A percentile compares a stretch with the other conserved stretches of the same genome.
Conservation (phyloP, 1,140 invertebrate genomes). For the Subanguina moxae region DNA sequence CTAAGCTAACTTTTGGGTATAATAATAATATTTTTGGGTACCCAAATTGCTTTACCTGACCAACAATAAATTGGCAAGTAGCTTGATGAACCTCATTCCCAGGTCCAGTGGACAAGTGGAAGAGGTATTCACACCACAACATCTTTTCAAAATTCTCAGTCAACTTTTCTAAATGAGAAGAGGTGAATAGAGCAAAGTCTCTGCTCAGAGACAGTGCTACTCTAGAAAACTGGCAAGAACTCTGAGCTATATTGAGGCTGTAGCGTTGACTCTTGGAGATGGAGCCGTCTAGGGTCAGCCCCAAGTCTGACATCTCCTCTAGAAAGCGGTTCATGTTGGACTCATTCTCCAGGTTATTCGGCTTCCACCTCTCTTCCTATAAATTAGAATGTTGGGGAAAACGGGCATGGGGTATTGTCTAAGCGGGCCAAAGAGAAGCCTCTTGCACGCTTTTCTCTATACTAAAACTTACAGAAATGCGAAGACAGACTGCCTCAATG, state of each 20-base stretch:
- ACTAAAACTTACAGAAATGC: constrained; percentile 62
- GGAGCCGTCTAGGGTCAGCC: constrained; percentile 29
- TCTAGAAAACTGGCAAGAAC: constrained; percentile 41
- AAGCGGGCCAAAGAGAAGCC: constrained; percentile 15
- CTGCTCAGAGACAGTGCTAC: constrained; percentile 32
- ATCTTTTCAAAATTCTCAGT: constrained; percentile 33
- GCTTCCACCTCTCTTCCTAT: constrained; percentile 54
- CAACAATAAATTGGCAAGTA: constrained; percentile 41
- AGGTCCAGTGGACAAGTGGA: constrained; percentile 19
- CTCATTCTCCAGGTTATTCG: constrained; percentile 50
- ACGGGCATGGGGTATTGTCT: not conserved
- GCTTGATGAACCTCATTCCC: constrained; percentile 26
- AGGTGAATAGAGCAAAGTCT: constrained; percentile 28
- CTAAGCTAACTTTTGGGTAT: not conserved
- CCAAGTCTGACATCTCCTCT: constrained; percentile 49
- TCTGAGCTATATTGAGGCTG: constrained; percentile 38
- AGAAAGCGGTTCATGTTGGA: constrained; percentile 41
- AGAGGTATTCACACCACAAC: constrained; percentile 34
- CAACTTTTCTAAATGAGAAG: constrained; percentile 29
- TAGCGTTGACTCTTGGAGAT: not conserved
- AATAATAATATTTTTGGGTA: no score
- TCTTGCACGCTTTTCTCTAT: not conserved
- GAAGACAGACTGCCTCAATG: constrained; percentile 70
- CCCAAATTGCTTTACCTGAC: constrained; percentile 28
- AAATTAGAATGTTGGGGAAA: constrained; percentile 2